These are phyloP conservation scores for Porites evermanni DNA, from an alignment of 92 coral and sea anemone species.

Conservation along the genomic window DNA sequence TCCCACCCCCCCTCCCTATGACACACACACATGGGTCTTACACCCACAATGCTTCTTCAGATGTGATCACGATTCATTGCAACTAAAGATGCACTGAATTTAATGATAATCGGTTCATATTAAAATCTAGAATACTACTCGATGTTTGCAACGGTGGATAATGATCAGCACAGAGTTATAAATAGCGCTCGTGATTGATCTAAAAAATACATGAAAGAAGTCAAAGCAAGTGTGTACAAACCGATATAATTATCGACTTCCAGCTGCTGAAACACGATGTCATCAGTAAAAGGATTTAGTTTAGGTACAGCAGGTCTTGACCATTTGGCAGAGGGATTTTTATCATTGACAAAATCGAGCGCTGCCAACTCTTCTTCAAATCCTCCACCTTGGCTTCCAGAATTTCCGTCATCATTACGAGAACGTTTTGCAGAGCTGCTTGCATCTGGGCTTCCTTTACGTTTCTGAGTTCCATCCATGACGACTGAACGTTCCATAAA, in stretches of 20 bases:
- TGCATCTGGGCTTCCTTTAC: constrained; percentile 68
- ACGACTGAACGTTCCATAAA: not conserved
- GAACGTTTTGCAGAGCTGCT: constrained; percentile 78
- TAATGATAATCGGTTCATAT: no score
- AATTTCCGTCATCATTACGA: constrained; percentile 57
- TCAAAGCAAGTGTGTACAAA: constrained; percentile 37
- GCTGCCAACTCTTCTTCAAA: constrained; percentile 90
- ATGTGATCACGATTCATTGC: no score
- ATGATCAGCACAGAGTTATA: no score
- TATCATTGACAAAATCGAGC: constrained; percentile 49
- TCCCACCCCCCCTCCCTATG: no score
- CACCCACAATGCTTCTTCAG: no score
- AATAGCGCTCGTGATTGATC: no score
- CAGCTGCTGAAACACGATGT: constrained; percentile 90
- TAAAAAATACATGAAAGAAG: no score
- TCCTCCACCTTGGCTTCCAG: constrained; percentile 70
- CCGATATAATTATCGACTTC: constrained; percentile 97
- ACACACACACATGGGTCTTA: no score
- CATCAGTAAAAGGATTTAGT: constrained; percentile 72
- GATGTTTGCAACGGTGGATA: no score
- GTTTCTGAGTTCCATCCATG: constrained; percentile 80
- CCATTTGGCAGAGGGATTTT: constrained; percentile 71
- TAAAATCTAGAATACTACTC: no score
- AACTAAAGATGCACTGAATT: no score
- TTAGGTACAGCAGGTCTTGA: constrained; percentile 80